A percentile compares a stretch with the other conserved stretches of the same genome.
phyloP scores from a whole-genome alignment of 1,140 invertebrate genomes.

The Homarus americanus region DNA sequence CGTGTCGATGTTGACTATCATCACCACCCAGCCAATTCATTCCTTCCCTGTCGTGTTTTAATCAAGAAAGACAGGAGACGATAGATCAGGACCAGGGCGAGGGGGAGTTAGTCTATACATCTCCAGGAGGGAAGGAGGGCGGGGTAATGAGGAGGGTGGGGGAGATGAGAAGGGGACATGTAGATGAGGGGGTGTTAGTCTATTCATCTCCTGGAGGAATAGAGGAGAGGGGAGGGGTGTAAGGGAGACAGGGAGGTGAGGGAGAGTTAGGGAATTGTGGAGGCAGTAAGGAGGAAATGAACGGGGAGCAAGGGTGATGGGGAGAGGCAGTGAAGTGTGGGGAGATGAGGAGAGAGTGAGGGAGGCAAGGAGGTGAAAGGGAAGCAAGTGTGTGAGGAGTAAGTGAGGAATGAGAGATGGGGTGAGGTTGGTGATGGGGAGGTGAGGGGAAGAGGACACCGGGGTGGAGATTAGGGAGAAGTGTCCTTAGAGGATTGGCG shows the following conservation, averaged over 20 bases:
- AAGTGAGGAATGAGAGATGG: neutral
- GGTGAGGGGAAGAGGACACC: neutral
- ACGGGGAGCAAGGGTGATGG: neutral
- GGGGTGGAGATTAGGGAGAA: neutral
- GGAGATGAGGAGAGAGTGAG: neutral
- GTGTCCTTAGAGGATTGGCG: neutral
- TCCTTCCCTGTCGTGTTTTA: slow-evolving; percentile 56
- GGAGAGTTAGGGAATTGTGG: neutral
- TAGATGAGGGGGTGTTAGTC: slow-evolving; percentile 35
- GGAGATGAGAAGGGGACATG: too few species aligned
- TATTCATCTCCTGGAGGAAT: slow-evolving; percentile 22
- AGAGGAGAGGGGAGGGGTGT: neutral
- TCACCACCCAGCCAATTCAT: slow-evolving; percentile 27
- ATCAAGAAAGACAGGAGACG: slow-evolving; percentile 54
- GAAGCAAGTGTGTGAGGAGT: too few species aligned
- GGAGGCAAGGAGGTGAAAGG: neutral
- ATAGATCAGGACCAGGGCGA: slow-evolving; percentile 43
- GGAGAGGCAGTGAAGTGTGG: too few species aligned
- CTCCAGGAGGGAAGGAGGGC: neutral
- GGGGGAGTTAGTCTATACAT: slow-evolving; percentile 39
- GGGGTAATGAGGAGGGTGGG: neutral
- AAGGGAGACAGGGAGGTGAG: neutral
- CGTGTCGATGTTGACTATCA: neutral
- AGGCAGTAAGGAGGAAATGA: too few species aligned
- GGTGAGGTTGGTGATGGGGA: neutral